phyloP scores from a whole-genome alignment of 2,888 invertebrate species.

The Malacosoma neustria region DNA sequence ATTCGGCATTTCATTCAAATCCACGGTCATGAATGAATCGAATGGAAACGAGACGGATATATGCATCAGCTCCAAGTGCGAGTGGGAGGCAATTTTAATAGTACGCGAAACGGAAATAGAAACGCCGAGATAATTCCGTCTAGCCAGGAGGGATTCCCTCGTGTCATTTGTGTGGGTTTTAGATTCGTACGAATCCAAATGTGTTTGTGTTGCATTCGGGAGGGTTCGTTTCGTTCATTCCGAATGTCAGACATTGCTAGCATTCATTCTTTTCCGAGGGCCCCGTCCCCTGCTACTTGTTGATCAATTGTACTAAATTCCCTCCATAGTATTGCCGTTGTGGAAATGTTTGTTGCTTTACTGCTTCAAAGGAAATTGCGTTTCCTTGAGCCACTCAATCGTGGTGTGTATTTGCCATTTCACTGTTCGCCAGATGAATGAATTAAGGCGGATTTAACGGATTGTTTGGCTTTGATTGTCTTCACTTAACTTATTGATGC shows the following conservation, averaged over 20 bases:
- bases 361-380: slow-evolving; percentile 65
- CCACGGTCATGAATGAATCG: slow-evolving; percentile 65
- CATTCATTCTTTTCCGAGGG: slow-evolving; percentile 57
- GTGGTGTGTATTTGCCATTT: slow-evolving; percentile 49
- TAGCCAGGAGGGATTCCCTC: slow-evolving; percentile 73
- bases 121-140: slow-evolving; percentile 71
- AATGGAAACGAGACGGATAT: slow-evolving; percentile 60
- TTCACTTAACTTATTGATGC: slow-evolving; percentile 1
- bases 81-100: slow-evolving; percentile 64
- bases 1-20: slow-evolving; percentile 64
- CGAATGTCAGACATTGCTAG: slow-evolving; percentile 28
- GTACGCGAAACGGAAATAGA: slow-evolving; percentile 74
- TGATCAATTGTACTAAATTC: slow-evolving; percentile 73
- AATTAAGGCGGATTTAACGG: slow-evolving; percentile 5
- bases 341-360: slow-evolving; percentile 70
- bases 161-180: slow-evolving; percentile 67
- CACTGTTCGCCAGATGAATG: slow-evolving; percentile 21
- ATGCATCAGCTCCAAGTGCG: slow-evolving; percentile 22
- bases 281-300: slow-evolving; percentile 63
- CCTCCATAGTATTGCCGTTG: slow-evolving; percentile 72
- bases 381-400: slow-evolving; percentile 54
- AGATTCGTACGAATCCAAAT: slow-evolving; percentile 16
- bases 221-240: slow-evolving; percentile 45
- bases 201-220: slow-evolving; percentile 21
- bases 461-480: neutral